These are phyloP conservation scores for Drosophila melanosoma DNA, from an alignment of 2,888 invertebrate species.

Conservation along the genomic window DNA sequence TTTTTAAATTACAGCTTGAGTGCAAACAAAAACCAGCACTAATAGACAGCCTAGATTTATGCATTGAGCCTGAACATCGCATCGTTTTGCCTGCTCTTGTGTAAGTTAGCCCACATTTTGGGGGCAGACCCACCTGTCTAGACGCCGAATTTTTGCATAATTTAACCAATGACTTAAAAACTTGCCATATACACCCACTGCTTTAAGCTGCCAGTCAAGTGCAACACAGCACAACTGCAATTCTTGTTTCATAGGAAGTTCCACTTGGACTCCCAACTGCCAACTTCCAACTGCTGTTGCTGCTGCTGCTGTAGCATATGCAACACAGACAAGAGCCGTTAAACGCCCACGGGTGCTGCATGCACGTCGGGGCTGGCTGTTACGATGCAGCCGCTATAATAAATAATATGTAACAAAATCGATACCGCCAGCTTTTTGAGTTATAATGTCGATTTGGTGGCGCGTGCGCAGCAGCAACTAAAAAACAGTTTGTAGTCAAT, in stretches of 20 bases:
- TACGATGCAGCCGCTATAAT: conserved; percentile 56
- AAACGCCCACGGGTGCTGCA: conserved; percentile 62
- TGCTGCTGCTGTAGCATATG: conserved; percentile 53
- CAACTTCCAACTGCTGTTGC: conserved; percentile 9
- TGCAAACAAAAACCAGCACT: conserved; percentile 12
- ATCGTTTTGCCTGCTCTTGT: conserved; percentile 37
- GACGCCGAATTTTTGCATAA: conserved; percentile 66
- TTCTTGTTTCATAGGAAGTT: conserved; percentile 56
- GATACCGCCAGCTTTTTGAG: conserved; percentile 63
- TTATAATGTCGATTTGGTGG: conserved; percentile 65
- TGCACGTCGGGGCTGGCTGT: conserved; percentile 12
- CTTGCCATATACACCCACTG: conserved; percentile 64
- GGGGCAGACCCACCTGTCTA: conserved; percentile 50
- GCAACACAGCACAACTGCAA: conserved; percentile 34
- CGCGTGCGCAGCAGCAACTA: conserved; percentile 51
- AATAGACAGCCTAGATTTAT: conserved; percentile 43
- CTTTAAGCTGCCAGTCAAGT: conserved; percentile 50
- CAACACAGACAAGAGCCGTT: conserved; percentile 68
- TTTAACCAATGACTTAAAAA: conserved; percentile 52
- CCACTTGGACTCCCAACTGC: conserved; percentile 22
- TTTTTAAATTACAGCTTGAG: neutral
- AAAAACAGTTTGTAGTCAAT: conserved; percentile 14
- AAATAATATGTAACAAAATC: conserved; percentile 77
- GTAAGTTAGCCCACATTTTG: conserved; percentile 49
- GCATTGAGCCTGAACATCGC: conserved; percentile 12